A percentile compares a stretch with the other conserved stretches of the same genome.
Evolutionary conservation across 2,797 vertebrate genomes (phyloP).

Genomic region (Darevskia mixta): DNA sequence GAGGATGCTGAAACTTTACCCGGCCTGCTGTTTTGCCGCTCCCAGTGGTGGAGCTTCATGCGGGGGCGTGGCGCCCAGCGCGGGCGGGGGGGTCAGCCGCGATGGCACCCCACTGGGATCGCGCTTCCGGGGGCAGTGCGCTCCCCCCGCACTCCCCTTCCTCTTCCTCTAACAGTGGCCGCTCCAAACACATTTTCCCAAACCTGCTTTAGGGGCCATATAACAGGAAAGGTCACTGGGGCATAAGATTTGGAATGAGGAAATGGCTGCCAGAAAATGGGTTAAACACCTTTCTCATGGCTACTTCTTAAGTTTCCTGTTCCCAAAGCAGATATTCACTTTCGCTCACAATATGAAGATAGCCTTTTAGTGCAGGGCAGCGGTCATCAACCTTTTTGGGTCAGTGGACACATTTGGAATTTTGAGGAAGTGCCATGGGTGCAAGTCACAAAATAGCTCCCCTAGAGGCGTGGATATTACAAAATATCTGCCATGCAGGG

Average conservation of each 20-base stretch:
- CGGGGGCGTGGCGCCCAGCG: too few species aligned
- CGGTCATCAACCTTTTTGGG: too few species aligned
- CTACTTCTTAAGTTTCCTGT: neutral
- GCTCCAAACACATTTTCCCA: neutral
- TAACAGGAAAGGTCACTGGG: neutral
- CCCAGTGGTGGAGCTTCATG: neutral
- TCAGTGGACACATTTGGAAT: too few species aligned
- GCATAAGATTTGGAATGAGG: neutral
- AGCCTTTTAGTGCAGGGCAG: neutral
- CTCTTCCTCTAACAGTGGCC: neutral
- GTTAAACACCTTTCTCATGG: neutral
- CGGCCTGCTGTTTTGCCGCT: neutral
- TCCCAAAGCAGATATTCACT: neutral
- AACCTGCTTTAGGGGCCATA: neutral
- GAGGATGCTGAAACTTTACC: neutral
- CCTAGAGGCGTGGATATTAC: too few species aligned
- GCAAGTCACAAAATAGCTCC: too few species aligned
- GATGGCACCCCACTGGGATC: too few species aligned
- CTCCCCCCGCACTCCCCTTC: too few species aligned
- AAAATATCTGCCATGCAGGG: too few species aligned
- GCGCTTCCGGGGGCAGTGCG: too few species aligned
- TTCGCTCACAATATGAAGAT: neutral
- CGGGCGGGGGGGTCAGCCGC: too few species aligned
- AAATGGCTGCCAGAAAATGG: neutral
- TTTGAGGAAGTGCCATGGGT: too few species aligned